Evolutionary conservation across 2,113 vertebrate species (phyloP).

Genomic region (Rallus limicola): DNA sequence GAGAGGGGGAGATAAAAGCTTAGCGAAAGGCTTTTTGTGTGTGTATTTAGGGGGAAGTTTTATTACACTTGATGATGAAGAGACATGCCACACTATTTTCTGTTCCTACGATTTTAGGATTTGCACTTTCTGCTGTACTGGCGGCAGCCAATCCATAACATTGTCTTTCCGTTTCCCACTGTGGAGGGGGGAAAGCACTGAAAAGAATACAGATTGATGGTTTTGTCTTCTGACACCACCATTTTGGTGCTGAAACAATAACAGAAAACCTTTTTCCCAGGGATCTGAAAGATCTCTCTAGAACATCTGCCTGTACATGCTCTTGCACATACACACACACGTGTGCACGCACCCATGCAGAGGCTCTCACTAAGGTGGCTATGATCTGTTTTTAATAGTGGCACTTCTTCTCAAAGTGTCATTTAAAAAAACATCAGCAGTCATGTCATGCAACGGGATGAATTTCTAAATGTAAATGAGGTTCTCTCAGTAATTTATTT

Average conservation of each 20-base stretch:
- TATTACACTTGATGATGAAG: constrained; percentile 35
- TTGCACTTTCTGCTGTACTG: constrained; percentile 44
- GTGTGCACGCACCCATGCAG: rapidly evolving
- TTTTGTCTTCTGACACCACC: not conserved
- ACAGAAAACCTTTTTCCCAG: not conserved
- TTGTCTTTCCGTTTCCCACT: constrained; percentile 38
- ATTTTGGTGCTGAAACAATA: not conserved
- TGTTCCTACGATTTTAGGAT: constrained; percentile 16
- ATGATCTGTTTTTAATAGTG: constrained; percentile 69
- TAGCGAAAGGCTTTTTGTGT: constrained; percentile 20
- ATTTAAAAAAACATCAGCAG: constrained; percentile 75
- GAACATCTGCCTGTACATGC: not conserved
- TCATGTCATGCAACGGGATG: constrained; percentile 78
- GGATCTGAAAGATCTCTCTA: not conserved
- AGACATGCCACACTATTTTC: constrained; percentile 1
- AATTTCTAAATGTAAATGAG: constrained; percentile 86
- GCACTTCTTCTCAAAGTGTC: constrained; percentile 73
- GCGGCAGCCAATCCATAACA: not conserved
- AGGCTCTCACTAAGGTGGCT: not conserved
- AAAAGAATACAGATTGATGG: not conserved
- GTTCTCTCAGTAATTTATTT: constrained; percentile 85
- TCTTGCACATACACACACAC: rapidly evolving
- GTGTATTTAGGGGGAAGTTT: constrained; percentile 46
- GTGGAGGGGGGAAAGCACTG: not conserved
- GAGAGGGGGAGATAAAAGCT: constrained; percentile 51